A percentile compares a stretch with the other conserved stretches of the same genome.
These are phyloP conservation scores for Lepidurus packardi DNA, from an alignment of 1,140 invertebrate species.

Conservation along the genomic window DNA sequence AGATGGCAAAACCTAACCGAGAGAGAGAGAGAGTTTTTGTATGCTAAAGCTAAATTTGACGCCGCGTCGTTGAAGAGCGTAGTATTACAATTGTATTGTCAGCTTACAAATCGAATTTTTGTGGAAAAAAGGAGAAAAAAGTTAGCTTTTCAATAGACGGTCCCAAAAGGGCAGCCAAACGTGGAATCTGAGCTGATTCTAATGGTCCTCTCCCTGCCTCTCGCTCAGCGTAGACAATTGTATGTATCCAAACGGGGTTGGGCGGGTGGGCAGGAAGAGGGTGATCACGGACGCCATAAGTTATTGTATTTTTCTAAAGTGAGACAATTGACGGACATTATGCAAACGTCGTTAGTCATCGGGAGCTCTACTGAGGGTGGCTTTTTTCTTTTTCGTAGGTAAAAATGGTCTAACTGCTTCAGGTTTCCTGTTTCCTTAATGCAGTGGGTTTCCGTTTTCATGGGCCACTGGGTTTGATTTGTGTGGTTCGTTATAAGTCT, in stretches of 20 bases:
- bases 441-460: slow-evolving; percentile 10
- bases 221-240: background rate
- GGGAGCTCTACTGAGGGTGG: background rate
- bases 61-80: background rate
- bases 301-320: background rate
- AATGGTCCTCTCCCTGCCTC: background rate
- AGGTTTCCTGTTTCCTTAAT: slow-evolving; percentile 7
- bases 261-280: background rate
- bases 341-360: slow-evolving; percentile 4
- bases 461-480: background rate
- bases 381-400: background rate
- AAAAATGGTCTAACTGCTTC: slow-evolving; percentile 13
- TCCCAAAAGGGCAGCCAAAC: background rate
- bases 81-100: slow-evolving; percentile 3
- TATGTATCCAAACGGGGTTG: background rate
- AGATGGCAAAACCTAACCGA: background rate
- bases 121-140: slow-evolving; percentile 6
- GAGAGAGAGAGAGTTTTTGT: background rate
- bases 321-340: slow-evolving; percentile 3
- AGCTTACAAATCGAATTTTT: slow-evolving; percentile 20
- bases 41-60: slow-evolving; percentile 14
- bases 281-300: background rate
- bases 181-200: slow-evolving; percentile 19
- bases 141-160: background rate
- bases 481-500: background rate